Evolutionary conservation across 2,888 invertebrate species (phyloP).

Genomic region (Loripinus fragilis): DNA sequence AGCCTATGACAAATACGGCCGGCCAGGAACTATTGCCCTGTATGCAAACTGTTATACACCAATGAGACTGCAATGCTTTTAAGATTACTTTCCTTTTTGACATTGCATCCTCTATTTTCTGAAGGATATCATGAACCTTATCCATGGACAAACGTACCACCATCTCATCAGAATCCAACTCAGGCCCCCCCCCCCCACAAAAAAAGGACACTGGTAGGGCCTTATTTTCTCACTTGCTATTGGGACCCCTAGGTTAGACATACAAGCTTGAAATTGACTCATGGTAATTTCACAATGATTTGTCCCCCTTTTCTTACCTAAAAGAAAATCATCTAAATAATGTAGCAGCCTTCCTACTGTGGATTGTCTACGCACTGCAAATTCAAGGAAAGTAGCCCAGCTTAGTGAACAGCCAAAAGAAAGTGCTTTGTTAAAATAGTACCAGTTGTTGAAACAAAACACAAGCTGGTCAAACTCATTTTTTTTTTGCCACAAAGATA

Average conservation of each 20-base stretch:
- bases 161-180: conserved; percentile 34
- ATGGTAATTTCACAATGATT: conserved; percentile 5
- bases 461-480: neutral
- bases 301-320: conserved; percentile 3
- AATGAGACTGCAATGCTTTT: conserved; percentile 30
- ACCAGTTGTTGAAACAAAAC: neutral
- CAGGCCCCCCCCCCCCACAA: conserved; percentile 32
- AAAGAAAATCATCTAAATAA: conserved; percentile 48
- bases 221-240: conserved; percentile 35
- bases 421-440: conserved; percentile 30
- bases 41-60: conserved; percentile 39
- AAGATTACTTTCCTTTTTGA: conserved; percentile 1
- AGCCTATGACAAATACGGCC: conserved; percentile 37
- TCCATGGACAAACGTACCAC: conserved; percentile 14
- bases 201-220: conserved; percentile 24
- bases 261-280: neutral
- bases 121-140: neutral
- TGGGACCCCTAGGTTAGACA: conserved; percentile 31
- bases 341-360: conserved; percentile 19
- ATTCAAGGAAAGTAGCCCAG: neutral
- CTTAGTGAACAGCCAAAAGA: neutral
- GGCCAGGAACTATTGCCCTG: conserved; percentile 33
- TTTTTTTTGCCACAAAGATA: neutral
- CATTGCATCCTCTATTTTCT: neutral
- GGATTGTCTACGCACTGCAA: neutral